Evolutionary conservation across 2,888 invertebrate genomes (phyloP), one percentile per base, ranked within the genome.

Genomic region (Spilarctia lutea): DNA sequence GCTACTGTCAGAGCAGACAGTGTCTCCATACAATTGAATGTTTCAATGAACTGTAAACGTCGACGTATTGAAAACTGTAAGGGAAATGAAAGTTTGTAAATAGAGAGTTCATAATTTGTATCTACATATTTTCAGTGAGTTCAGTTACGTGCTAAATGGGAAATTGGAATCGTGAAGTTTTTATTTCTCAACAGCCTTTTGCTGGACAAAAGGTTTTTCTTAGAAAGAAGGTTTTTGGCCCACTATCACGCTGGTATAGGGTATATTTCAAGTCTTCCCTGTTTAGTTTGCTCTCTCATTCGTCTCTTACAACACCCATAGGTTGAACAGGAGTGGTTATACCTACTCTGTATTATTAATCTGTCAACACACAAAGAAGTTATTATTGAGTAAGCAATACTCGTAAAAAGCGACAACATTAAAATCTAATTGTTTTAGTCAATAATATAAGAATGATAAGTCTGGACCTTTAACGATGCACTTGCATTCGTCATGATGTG

Each of bases 41-140:
- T 56, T 60, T 39, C 39, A 70, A 24, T 39, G 39, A 70, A 56
- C 27, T 70, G 52, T 27, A 70, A 60, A 69, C 56, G 56, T 63
- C 7, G 27, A 24, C 27, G 30, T 11, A 65, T 30, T 71, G 63
- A 42, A 42, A 30, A 63, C 27, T 39, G 66, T 24, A 11, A 56
- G 52, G 24, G 48, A 33, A 52, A 52, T 33, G 56, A 18, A n/a
- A 70, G 69, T 70, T 70, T 70, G 60, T 70, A 70, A 70, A 56
- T 60, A 70, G 18, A 39, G 56, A 60, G 35, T 56, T 20, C 35
- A 35, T 68, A 45, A 10, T n/a, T 10, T 33, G 48, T 33, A 63
- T 63, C 30, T 63, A 35, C 24, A 68, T 16, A 35, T 68, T 48
- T 68, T 68, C 30, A 68, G 33, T 13, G 68, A 63, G 30, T 27